These are phyloP conservation scores for Upupa epops DNA, from an alignment of 2,113 vertebrate genomes.

Conservation along the genomic window DNA sequence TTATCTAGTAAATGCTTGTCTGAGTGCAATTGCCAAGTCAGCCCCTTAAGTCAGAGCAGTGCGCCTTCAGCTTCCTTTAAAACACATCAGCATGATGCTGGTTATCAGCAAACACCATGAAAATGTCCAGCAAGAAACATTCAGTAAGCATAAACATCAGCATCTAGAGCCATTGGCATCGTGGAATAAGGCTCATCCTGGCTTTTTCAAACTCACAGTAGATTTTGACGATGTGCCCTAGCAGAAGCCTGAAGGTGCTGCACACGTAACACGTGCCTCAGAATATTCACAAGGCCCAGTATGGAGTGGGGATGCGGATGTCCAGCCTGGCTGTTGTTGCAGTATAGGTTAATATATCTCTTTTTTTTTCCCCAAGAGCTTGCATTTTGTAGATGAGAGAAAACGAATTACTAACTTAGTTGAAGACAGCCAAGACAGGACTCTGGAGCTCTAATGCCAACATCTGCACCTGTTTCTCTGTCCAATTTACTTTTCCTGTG, in stretches of 20 bases:
- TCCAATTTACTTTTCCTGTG: not conserved
- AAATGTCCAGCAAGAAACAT: not conserved
- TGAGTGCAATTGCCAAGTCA: not conserved
- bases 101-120: not conserved
- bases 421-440: not conserved
- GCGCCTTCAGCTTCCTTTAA: not conserved
- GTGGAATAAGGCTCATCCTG: not conserved
- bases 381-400: not conserved
- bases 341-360: not conserved
- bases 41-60: not conserved
- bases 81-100: not conserved
- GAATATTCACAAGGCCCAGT: rapidly evolving
- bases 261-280: not conserved
- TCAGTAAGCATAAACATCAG: not conserved
- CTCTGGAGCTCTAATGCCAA: not conserved
- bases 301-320: too few relatives aligned
- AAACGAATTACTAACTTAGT: not conserved
- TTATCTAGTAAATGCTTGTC: constrained; percentile 22
- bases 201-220: not conserved
- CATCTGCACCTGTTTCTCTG: not conserved
- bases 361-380: not conserved
- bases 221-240: not conserved
- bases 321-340: not conserved
- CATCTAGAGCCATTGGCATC: not conserved
- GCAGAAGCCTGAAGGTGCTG: not conserved